phyloP scores from a whole-genome alignment of 1,140 invertebrate genomes.

The Melipona quadrifasciata region DNA sequence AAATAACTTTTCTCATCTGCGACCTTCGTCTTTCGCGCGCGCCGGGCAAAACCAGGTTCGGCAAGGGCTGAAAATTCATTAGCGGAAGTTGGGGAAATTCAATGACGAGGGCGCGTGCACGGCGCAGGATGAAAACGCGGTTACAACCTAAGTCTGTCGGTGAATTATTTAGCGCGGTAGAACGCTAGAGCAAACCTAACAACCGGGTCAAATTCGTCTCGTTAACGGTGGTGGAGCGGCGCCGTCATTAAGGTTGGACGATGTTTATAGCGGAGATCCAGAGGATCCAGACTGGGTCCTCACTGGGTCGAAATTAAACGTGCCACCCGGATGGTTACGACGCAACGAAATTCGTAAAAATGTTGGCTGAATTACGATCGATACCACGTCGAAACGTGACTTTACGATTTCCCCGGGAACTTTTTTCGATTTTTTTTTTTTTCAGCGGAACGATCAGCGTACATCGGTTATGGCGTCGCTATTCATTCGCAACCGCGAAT shows the following conservation, averaged over 20 bases:
- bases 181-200: background rate
- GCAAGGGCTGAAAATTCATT: constrained; percentile 31
- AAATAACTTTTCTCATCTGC: constrained; percentile 36
- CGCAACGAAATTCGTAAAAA: constrained; percentile 5
- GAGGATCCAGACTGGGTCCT: background rate
- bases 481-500: constrained; percentile 24
- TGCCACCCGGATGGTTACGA: background rate
- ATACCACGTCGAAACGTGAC: background rate
- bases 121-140: background rate
- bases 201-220: constrained; percentile 1
- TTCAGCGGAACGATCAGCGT: background rate
- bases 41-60: background rate
- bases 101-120: background rate
- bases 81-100: constrained; percentile 18
- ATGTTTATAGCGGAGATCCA: background rate
- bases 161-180: constrained; percentile 29
- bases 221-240: background rate
- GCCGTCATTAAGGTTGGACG: background rate
- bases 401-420: background rate
- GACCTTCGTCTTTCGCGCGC: constrained; percentile 29
- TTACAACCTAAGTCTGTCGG: background rate
- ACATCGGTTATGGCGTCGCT: constrained; percentile 1
- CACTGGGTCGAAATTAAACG: background rate
- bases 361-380: background rate
- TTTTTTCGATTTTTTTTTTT: constrained; percentile 4